Base-by-base conservation (phyloP, 2,113 vertebrate species). In the Pterocles gutturalis region DNA sequence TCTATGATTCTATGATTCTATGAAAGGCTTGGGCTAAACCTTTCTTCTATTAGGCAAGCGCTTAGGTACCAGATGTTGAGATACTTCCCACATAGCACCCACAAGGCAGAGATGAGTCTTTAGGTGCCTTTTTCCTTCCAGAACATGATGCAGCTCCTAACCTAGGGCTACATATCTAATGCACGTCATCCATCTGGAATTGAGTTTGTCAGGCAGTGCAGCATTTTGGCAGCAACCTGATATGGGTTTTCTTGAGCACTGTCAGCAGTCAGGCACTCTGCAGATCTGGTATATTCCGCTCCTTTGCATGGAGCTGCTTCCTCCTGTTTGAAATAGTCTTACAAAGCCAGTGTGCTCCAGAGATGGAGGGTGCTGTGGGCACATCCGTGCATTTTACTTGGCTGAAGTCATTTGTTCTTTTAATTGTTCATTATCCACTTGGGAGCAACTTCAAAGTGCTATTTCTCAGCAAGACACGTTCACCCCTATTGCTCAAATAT, bases 361-460 rank as follows among this genome's bases (percentile, higher is more conserved):
- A 77, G 67, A 58, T 70, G 67, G 65, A 80, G 54, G 38, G 34
- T 80, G 86, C 62, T 61, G 46, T 31, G 89, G 67, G 49, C 67
- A 70, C 58, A 65, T n/a, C 76, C 9, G 1, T 51, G 15, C 13
- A 3, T 89, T 92, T 81, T 69, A 49, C 83, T 70, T 76, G 34
- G 48, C 58, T 90, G 80, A 65, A 80, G 54, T 49, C 11, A 78
- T 96, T 92, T 95, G 85, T 62, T 93, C 93, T 70, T 82, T 66
- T 88, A 88, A 93, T 93, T 0, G 0, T 82, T 95, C 33, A 25
- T 93, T 83, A 79, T 87, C 69, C 87, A 61, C 26, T 60, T 90
- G 87, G 53, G 70, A 93, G 53, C 29, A 69, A 72, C 70, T 91
- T 90, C 70, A 83, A 64, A 90, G 70, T 31, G 38, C 77, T 69